These are phyloP conservation scores for Dicyrtoma fusca DNA, from an alignment of 2,888 invertebrate species.

Conservation along the genomic window DNA sequence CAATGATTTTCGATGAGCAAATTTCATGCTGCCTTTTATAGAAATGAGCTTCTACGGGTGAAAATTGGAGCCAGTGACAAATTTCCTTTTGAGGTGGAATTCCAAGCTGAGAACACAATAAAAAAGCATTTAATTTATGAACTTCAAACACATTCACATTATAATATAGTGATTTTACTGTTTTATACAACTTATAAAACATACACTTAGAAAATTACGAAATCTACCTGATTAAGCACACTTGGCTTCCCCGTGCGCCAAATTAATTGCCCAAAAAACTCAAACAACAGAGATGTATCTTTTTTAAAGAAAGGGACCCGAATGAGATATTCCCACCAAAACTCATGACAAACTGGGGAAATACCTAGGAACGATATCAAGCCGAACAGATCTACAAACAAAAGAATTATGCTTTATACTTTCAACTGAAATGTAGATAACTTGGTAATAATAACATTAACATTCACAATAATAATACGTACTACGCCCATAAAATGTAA, in stretches of 20 bases:
- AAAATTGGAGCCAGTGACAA: slow-evolving; percentile 59
- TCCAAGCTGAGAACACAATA: slow-evolving; percentile 61
- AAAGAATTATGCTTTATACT: too few relatives aligned
- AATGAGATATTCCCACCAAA: slow-evolving; percentile 65
- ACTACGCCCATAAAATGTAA: too few relatives aligned
- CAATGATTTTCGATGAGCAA: slow-evolving; percentile 63
- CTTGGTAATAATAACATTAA: too few relatives aligned
- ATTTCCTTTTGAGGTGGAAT: slow-evolving; percentile 67
- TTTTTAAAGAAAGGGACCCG: slow-evolving; percentile 63
- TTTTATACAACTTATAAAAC: too few relatives aligned
- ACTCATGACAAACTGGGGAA: slow-evolving; percentile 63
- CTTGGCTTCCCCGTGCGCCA: slow-evolving; percentile 74
- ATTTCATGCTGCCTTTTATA: slow-evolving; percentile 68
- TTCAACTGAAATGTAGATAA: too few relatives aligned
- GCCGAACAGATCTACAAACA: slow-evolving; percentile 63
- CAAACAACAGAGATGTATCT: slow-evolving; percentile 62
- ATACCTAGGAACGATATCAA: slow-evolving; percentile 67
- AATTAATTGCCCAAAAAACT: slow-evolving; percentile 64
- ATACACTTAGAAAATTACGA: too few relatives aligned
- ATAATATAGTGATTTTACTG: neutral
- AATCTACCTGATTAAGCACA: slow-evolving; percentile 69
- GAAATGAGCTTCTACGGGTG: slow-evolving; percentile 70
- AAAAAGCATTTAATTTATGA: neutral
- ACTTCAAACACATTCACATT: neutral
- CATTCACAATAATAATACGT: neutral